A percentile compares a stretch with the other conserved stretches of the same genome.
phyloP scores from a whole-genome alignment of 2,888 invertebrate genomes.

The Leptinotarsa rubiginosa region DNA sequence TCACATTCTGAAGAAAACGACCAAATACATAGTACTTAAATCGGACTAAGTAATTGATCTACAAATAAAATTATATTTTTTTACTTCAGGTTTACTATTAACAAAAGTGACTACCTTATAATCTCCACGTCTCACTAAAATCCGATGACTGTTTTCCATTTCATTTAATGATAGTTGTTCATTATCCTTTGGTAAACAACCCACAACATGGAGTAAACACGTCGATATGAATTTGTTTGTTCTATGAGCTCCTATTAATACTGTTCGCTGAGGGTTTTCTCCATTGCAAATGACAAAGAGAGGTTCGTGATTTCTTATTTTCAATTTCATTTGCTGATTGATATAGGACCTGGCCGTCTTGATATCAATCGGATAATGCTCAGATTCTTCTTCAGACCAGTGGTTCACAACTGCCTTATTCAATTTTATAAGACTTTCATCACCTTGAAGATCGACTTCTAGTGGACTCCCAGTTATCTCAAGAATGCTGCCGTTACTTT shows the following conservation, averaged over 20 bases:
- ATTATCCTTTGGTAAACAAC: conserved; percentile 40
- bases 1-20: conserved; percentile 38
- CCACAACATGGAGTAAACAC: conserved; percentile 38
- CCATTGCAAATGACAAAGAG: conserved; percentile 48
- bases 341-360: conserved; percentile 42
- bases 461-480: conserved; percentile 53
- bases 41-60: conserved; percentile 39
- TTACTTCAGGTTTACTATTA: conserved; percentile 1
- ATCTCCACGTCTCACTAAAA: conserved; percentile 20
- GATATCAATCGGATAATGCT: conserved; percentile 44
- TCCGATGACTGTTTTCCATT: conserved; percentile 49
- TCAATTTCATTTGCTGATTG: conserved; percentile 33
- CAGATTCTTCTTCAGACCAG: conserved; percentile 33
- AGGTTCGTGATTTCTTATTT: conserved; percentile 30
- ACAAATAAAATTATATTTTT: conserved; percentile 29
- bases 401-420: conserved; percentile 23
- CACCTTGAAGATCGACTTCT: conserved; percentile 49
- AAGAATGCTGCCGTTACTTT: conserved; percentile 23
- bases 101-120: conserved; percentile 24
- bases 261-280: conserved; percentile 39
- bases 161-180: conserved; percentile 37
- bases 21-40: conserved; percentile 48
- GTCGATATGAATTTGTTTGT: conserved; percentile 33
- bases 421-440: conserved; percentile 42
- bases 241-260: conserved; percentile 44